Conservation (phyloP, 2,888 invertebrate genomes). For the Glyphotaelius pellucidus region DNA sequence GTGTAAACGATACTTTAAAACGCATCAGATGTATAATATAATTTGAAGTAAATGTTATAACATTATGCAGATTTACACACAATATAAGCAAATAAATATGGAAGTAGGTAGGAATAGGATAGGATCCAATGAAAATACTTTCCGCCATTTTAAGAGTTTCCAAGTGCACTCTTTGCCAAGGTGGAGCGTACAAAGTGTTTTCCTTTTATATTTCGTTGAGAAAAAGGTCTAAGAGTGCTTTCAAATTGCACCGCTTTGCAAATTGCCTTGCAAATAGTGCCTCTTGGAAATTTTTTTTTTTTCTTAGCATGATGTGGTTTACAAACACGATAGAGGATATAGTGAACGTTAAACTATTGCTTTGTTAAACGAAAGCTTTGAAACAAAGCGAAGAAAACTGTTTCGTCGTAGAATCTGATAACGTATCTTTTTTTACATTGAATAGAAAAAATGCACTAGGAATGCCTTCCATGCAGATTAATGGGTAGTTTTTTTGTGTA, state of each 20-base stretch:
- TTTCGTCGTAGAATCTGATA: too few relatives aligned
- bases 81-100: not conserved
- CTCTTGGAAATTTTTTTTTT: slow-evolving; percentile 4
- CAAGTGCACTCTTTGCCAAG: not conserved
- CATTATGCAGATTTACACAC: not conserved
- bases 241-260: slow-evolving; percentile 33
- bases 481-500: too few relatives aligned
- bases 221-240: slow-evolving; percentile 12
- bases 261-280: slow-evolving; percentile 18
- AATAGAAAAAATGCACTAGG: too few relatives aligned
- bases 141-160: slow-evolving; percentile 2
- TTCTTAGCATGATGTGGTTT: not conserved
- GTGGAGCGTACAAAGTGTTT: slow-evolving; percentile 7
- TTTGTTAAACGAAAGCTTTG: not conserved
- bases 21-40: too few relatives aligned
- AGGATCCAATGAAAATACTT: not conserved
- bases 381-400: not conserved
- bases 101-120: not conserved
- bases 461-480: too few relatives aligned
- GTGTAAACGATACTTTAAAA: too few relatives aligned
- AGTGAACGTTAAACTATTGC: not conserved
- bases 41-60: not conserved
- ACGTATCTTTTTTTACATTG: not conserved
- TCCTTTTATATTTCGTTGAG: slow-evolving; percentile 22
- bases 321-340: not conserved